These are phyloP conservation scores for Anhinga rufa DNA, from an alignment of 2,113 vertebrate genomes.

Conservation along the genomic window DNA sequence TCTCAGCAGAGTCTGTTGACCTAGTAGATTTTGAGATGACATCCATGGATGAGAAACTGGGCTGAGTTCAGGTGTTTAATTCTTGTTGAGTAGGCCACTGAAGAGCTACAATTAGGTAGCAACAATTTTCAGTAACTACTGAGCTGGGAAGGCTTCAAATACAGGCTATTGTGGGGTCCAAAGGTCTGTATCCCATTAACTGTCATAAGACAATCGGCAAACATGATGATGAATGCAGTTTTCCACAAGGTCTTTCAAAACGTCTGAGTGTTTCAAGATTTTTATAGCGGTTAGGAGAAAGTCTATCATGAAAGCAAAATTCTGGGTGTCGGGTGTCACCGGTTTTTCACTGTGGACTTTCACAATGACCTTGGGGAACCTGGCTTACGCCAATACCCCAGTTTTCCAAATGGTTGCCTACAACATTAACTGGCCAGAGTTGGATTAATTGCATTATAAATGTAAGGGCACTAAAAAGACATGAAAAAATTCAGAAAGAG, in stretches of 20 bases:
- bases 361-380: neutral
- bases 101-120: neutral
- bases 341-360: neutral
- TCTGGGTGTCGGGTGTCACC: neutral
- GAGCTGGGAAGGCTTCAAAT: neutral
- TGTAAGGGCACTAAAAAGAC: neutral
- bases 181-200: neutral
- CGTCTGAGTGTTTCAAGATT: neutral
- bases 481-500: neutral
- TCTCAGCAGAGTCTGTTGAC: neutral
- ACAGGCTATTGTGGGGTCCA: neutral
- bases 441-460: conserved; percentile 1
- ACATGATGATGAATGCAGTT: neutral
- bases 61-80: neutral
- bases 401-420: neutral
- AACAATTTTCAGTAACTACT: neutral
- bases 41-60: neutral
- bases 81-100: neutral
- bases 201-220: neutral
- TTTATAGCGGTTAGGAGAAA: neutral
- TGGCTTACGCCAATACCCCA: neutral
- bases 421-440: neutral
- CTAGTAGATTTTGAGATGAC: neutral
- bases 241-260: neutral
- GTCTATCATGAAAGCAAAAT: neutral